Base-by-base conservation (phyloP, 2,797 vertebrate species). In the Arrhamphus sclerolepis region DNA sequence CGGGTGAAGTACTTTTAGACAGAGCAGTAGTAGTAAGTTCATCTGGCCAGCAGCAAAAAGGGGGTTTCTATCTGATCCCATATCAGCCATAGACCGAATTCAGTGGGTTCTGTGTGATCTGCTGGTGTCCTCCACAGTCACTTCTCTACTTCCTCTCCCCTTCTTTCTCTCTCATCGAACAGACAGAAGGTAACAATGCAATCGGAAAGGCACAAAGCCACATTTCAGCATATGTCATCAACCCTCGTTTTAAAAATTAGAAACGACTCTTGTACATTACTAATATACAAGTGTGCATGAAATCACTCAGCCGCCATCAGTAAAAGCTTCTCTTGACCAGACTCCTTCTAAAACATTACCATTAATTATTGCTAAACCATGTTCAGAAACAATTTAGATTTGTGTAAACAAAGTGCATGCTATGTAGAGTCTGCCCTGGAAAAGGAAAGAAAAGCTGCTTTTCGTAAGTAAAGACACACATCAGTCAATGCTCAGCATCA, bases 81-180 rank as follows among this genome's bases (percentile, higher is more conserved):
- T 67, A 70, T 76, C 64, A 77, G 70, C 61, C 66, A 61, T 61
- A 62, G 64, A 66, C 70, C 83, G 53, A 72, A 60, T 78, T 84
- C 67, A 76, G 38, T 70, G 50, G 60, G 29, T 9, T 70, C 59
- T 56, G 59, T 60, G 19, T 17, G 22, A 17, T 22, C 11, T 14
- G 55, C 20, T 22, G 18, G 13, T 21, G 19, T n/a, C 53, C 56
- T 48, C 29, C 57, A 55, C 54, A 73, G 68, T 60, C 52, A 76
- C 46, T 56, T 42, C 26, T 4, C 2, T 31, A 19, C 53, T 63
- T 31, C 60, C 58, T 42, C 52, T 41, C 26, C 43, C 39, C 22
- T 66, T 56, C 39, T 39, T 38, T 48, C 41, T 57, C 19, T 65
- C n/a, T 61, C 72, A 70, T 61, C 52, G 81, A 22, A 61, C 57